Evolutionary conservation across 37 sponge, comb jelly and placozoan species (phyloP).

Genomic region (Spongilla lacustris): DNA sequence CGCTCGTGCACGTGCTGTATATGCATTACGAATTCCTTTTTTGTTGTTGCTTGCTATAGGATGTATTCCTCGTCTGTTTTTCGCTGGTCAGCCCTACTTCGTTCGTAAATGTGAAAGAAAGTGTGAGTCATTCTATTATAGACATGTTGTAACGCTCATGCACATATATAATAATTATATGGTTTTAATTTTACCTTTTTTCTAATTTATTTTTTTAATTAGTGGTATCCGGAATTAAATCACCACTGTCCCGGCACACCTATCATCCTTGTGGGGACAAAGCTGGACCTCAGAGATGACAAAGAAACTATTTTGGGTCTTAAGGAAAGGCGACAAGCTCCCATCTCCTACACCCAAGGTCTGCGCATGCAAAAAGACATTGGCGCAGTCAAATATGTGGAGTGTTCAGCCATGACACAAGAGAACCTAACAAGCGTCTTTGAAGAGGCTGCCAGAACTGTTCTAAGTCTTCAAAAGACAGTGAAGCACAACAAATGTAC

Average conservation of each 20-base stretch:
- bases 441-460: constrained; percentile 28
- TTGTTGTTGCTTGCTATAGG: too few relatives aligned
- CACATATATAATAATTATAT: too few relatives aligned
- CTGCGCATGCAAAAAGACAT: constrained; percentile 50
- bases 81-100: neutral
- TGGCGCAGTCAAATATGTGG: constrained; percentile 60
- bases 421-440: constrained; percentile 26
- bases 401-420: constrained; percentile 70
- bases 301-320: constrained; percentile 38
- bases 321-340: constrained; percentile 33
- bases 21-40: too few relatives aligned
- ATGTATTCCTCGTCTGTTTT: neutral
- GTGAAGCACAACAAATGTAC: neutral
- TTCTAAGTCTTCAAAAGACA: neutral
- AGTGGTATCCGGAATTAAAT: constrained; percentile 49
- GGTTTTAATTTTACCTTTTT: too few relatives aligned
- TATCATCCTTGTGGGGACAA: constrained; percentile 63
- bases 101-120: neutral
- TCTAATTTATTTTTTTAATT: neutral
- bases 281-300: constrained; percentile 59
- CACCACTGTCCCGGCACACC: constrained; percentile 67
- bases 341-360: constrained; percentile 50
- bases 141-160: too few relatives aligned
- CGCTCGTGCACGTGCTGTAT: too few relatives aligned
- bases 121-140: neutral